phyloP scores from a whole-genome alignment of 2,113 vertebrate genomes.

The Tychaedon coryphoeus region DNA sequence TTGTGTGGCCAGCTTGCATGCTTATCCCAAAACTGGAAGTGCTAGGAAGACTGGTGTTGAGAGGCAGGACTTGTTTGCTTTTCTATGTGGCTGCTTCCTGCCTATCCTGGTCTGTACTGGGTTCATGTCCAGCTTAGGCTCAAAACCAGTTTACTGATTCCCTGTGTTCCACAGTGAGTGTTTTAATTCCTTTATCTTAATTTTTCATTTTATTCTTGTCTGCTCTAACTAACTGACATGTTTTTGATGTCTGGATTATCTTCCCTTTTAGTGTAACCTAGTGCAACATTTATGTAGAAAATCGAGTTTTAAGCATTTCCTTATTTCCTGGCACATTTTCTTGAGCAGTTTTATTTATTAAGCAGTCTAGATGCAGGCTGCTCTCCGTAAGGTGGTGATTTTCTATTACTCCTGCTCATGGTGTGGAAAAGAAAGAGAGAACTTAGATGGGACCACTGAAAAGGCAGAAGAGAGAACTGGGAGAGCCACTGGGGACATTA shows the following conservation, averaged over 20 bases:
- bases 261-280: not conserved
- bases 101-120: not conserved
- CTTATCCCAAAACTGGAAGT: not conserved
- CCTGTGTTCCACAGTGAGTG: not conserved
- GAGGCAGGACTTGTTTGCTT: not conserved
- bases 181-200: not conserved
- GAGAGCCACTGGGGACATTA: not conserved
- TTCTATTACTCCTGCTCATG: not conserved
- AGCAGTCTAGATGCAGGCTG: not conserved
- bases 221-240: not conserved
- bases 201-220: not conserved
- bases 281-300: not conserved
- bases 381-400: not conserved
- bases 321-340: not conserved
- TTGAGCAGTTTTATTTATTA: not conserved
- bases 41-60: not conserved
- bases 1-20: not conserved
- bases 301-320: not conserved
- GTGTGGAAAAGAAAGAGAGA: not conserved
- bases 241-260: not conserved
- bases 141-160: not conserved
- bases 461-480: not conserved
- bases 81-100: not conserved
- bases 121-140: not conserved
- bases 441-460: not conserved